Evolutionary conservation across 1,140 invertebrate genomes (phyloP).

Genomic region (Homalodisca vitripennis): DNA sequence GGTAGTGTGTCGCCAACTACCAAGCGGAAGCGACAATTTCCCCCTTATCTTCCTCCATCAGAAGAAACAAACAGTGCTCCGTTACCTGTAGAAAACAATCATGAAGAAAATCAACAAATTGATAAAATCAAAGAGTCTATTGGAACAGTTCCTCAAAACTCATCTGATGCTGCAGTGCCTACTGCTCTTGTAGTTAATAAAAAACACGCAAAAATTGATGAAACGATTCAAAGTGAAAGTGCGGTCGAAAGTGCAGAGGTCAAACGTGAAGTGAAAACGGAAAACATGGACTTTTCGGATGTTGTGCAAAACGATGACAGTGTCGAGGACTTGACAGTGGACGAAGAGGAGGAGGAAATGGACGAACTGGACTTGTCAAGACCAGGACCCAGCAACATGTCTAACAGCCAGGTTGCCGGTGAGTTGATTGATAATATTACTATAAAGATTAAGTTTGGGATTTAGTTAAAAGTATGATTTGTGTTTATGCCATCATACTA

Average conservation of each 20-base stretch:
- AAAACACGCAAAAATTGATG: neutral
- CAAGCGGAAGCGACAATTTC: slow-evolving; percentile 10
- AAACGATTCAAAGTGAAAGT: slow-evolving; percentile 17
- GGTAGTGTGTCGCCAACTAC: slow-evolving; percentile 27
- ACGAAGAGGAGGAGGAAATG: slow-evolving; percentile 39
- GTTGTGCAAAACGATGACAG: slow-evolving; percentile 39
- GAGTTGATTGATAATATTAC: neutral
- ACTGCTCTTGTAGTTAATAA: neutral
- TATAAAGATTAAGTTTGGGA: slow-evolving; percentile 1
- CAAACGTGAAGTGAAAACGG: slow-evolving; percentile 21
- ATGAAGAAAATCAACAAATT: neutral
- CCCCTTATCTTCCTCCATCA: slow-evolving; percentile 9
- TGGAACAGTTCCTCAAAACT: neutral
- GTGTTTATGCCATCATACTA: too few species aligned
- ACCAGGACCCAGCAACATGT: slow-evolving; percentile 37
- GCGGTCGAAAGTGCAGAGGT: slow-evolving; percentile 6
- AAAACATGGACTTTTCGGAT: slow-evolving; percentile 25
- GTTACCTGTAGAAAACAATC: slow-evolving; percentile 10
- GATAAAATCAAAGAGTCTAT: neutral
- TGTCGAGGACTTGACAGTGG: slow-evolving; percentile 39
- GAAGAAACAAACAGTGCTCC: slow-evolving; percentile 21
- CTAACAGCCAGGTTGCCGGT: slow-evolving; percentile 35
- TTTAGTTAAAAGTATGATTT: neutral
- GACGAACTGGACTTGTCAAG: slow-evolving; percentile 37
- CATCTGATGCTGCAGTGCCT: neutral